Evolutionary conservation across 2,113 vertebrate genomes (phyloP).

Genomic region (Austrofundulus limnaeus): DNA sequence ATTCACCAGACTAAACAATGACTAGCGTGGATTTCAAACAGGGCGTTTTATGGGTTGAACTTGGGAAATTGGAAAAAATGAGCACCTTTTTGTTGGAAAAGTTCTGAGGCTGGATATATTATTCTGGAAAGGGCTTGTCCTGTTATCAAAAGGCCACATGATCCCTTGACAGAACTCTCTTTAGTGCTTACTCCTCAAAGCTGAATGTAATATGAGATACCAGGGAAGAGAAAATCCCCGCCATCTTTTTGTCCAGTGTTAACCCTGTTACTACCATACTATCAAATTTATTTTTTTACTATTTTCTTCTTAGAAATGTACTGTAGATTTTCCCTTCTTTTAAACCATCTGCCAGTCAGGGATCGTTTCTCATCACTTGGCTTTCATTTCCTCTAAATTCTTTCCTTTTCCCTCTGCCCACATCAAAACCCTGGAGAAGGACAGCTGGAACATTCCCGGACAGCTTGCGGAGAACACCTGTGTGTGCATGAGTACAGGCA

Average conservation of each 20-base stretch:
- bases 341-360: slow-evolving; percentile 37
- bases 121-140: slow-evolving; percentile 69
- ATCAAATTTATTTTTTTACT: slow-evolving; percentile 36
- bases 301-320: slow-evolving; percentile 33
- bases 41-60: slow-evolving; percentile 62
- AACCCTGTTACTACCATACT: slow-evolving; percentile 42
- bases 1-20: slow-evolving; percentile 78
- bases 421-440: slow-evolving; percentile 75
- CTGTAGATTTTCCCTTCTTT: slow-evolving; percentile 23
- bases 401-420: slow-evolving; percentile 60
- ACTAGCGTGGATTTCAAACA: slow-evolving; percentile 68
- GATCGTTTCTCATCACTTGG: slow-evolving; percentile 51
- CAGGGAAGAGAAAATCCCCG: slow-evolving; percentile 57
- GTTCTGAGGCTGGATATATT: slow-evolving; percentile 68
- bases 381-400: slow-evolving; percentile 62
- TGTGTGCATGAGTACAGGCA: slow-evolving; percentile 64
- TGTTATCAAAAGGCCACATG: slow-evolving; percentile 75
- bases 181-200: slow-evolving; percentile 59
- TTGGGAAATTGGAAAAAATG: slow-evolving; percentile 60
- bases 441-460: slow-evolving; percentile 73
- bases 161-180: slow-evolving; percentile 66
- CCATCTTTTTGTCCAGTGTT: slow-evolving; percentile 53
- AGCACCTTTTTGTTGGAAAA: slow-evolving; percentile 56
- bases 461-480: slow-evolving; percentile 69
- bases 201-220: slow-evolving; percentile 72